Percentiles rank a stretch among this genome's conserved stretches.
Conservation (phyloP, 1,140 invertebrate genomes). For the Periplaneta americana region DNA sequence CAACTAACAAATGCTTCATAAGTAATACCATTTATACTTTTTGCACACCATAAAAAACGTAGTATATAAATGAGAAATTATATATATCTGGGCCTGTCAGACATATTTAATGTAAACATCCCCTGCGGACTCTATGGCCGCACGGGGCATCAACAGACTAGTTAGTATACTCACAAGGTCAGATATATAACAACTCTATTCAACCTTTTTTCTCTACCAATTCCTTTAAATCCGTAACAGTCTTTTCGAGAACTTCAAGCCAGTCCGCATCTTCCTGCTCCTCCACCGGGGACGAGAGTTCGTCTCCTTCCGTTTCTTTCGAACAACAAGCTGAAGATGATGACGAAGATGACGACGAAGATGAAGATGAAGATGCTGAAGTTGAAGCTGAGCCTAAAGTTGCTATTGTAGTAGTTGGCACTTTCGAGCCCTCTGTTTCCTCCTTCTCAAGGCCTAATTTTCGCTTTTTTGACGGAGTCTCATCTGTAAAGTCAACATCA, state of each 20-base stretch:
- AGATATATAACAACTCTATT: not conserved
- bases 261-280: slow-evolving; percentile 31
- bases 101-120: no score
- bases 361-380: slow-evolving; percentile 2
- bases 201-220: slow-evolving; percentile 27
- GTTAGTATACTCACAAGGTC: not conserved
- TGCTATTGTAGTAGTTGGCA: not conserved
- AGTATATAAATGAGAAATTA: not conserved
- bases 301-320: slow-evolving; percentile 13
- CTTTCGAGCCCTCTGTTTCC: slow-evolving; percentile 22
- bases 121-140: not conserved
- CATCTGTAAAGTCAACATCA: slow-evolving; percentile 28
- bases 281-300: slow-evolving; percentile 21
- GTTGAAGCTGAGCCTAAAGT: not conserved
- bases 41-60: not conserved
- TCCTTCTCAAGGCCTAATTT: slow-evolving; percentile 33
- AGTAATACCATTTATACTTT: not conserved
- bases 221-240: slow-evolving; percentile 37
- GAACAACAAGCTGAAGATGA: not conserved
- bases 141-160: not conserved
- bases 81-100: no score
- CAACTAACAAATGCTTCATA: not conserved
- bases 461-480: slow-evolving; percentile 37
- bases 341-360: slow-evolving; percentile 9
- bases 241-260: slow-evolving; percentile 42